These are phyloP conservation scores for Andrena flavipes DNA, from an alignment of 2,888 invertebrate species.

Conservation along the genomic window DNA sequence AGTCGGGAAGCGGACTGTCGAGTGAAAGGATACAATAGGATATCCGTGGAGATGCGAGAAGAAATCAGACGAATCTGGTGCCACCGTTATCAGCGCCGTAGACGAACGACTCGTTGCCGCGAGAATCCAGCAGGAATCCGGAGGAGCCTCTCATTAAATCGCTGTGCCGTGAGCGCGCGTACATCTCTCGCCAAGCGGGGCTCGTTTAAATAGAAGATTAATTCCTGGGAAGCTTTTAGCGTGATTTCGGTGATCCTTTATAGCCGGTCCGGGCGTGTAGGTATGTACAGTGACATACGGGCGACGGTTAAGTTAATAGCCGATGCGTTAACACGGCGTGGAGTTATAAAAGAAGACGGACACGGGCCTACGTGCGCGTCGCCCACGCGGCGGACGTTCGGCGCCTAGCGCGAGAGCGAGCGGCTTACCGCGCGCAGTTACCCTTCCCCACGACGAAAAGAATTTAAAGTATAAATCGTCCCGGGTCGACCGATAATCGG, in stretches of 20 bases:
- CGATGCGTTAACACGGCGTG: conserved; percentile 56
- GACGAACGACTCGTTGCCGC: conserved; percentile 7
- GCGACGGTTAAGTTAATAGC: conserved; percentile 64
- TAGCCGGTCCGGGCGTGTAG: conserved; percentile 32
- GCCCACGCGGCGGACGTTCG: conserved; percentile 52
- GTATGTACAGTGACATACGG: conserved; percentile 64
- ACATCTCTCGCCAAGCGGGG: background rate
- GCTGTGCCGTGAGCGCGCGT: background rate
- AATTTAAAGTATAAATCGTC: conserved; percentile 50
- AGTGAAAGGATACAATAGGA: background rate
- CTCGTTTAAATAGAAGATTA: conserved; percentile 40
- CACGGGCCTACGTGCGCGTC: conserved; percentile 45
- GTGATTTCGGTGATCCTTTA: conserved; percentile 58
- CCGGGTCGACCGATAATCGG: conserved; percentile 49
- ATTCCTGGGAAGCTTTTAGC: conserved; percentile 52
- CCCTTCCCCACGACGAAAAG: background rate
- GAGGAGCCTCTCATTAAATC: conserved; percentile 31
- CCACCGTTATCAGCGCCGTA: conserved; percentile 11
- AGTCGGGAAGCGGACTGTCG: background rate
- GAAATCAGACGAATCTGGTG: conserved; percentile 14
- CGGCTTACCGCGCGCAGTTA: background rate
- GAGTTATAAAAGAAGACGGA: conserved; percentile 53
- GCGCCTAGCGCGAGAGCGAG: conserved; percentile 19
- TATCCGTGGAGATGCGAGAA: background rate
- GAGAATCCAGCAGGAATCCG: conserved; percentile 7